Conservation (phyloP, 2,888 invertebrate species). For the Cephus spinipes region DNA sequence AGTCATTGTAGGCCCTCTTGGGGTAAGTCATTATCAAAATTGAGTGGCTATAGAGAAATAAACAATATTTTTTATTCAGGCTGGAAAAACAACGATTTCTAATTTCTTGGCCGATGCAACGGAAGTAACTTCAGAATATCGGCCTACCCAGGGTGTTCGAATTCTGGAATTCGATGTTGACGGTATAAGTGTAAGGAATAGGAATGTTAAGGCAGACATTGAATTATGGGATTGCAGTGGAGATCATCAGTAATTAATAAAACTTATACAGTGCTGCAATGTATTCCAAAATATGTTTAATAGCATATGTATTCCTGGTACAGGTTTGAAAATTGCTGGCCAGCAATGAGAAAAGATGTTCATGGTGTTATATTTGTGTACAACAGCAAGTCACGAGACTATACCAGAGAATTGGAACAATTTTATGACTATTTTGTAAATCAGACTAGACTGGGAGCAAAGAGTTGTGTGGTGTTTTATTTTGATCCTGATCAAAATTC, state of each 20-base stretch:
- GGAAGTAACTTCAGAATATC: constrained; percentile 73
- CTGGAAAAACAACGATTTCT: constrained; percentile 78
- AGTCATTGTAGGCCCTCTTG: constrained; percentile 71
- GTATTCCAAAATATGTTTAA: constrained; percentile 6
- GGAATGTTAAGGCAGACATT: constrained; percentile 74
- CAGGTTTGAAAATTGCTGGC: constrained; percentile 83
- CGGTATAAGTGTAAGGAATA: constrained; percentile 72
- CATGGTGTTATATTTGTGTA: constrained; percentile 81
- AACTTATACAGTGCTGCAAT: neutral
- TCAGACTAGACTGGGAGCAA: constrained; percentile 74
- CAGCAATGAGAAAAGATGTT: constrained; percentile 76
- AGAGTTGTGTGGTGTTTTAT: constrained; percentile 76
- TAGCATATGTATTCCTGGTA: constrained; percentile 31
- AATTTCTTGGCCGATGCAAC: constrained; percentile 80
- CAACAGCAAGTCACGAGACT: constrained; percentile 69
- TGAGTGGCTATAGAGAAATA: neutral
- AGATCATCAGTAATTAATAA: constrained; percentile 73
- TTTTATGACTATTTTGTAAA: constrained; percentile 77
- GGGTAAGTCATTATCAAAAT: constrained; percentile 62
- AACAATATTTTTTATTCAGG: constrained; percentile 64
- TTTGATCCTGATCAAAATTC: constrained; percentile 69
- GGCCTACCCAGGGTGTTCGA: constrained; percentile 79
- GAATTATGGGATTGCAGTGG: constrained; percentile 87
- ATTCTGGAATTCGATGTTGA: constrained; percentile 82
- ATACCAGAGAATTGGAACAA: constrained; percentile 72